A percentile compares a stretch with the other conserved stretches of the same genome.
Evolutionary conservation across 2,888 invertebrate species (phyloP).

Genomic region (Xylocampa areola): DNA sequence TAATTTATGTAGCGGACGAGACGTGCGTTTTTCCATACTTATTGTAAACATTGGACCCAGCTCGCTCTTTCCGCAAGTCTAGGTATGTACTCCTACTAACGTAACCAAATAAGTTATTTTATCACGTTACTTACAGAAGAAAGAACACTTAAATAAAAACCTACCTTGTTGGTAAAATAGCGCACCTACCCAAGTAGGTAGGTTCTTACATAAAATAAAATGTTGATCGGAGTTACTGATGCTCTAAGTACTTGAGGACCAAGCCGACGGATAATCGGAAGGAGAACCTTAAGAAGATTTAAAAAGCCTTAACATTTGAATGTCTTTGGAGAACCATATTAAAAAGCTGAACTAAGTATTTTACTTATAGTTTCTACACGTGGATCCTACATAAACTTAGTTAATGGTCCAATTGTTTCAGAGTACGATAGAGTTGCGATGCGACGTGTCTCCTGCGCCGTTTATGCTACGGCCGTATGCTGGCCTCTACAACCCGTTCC

Average conservation of each 20-base stretch:
- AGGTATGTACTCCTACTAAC: conserved; percentile 2
- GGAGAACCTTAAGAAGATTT: too few species aligned
- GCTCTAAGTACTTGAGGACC: too few species aligned
- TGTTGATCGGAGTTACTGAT: too few species aligned
- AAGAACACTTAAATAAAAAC: too few species aligned
- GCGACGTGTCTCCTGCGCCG: conserved; percentile 92
- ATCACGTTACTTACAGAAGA: too few species aligned
- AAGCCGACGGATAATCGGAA: too few species aligned
- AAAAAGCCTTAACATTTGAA: too few species aligned
- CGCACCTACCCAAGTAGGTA: neutral
- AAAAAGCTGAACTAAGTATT: too few species aligned
- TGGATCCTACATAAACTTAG: neutral
- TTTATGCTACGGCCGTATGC: conserved; percentile 94
- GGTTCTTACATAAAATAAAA: neutral
- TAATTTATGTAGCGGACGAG: neutral
- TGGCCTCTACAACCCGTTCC: conserved; percentile 95
- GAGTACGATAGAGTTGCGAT: conserved; percentile 84
- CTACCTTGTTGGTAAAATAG: too few species aligned
- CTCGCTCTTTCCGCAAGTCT: conserved; percentile 1
- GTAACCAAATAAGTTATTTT: too few species aligned
- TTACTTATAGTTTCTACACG: too few species aligned
- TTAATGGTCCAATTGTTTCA: conserved; percentile 52
- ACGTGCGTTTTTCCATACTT: conserved; percentile 8
- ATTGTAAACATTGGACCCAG: conserved; percentile 9
- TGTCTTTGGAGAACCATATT: too few species aligned